Evolutionary conservation across 2,797 vertebrate genomes (phyloP).

Genomic region (Neomorphus geoffroyi): DNA sequence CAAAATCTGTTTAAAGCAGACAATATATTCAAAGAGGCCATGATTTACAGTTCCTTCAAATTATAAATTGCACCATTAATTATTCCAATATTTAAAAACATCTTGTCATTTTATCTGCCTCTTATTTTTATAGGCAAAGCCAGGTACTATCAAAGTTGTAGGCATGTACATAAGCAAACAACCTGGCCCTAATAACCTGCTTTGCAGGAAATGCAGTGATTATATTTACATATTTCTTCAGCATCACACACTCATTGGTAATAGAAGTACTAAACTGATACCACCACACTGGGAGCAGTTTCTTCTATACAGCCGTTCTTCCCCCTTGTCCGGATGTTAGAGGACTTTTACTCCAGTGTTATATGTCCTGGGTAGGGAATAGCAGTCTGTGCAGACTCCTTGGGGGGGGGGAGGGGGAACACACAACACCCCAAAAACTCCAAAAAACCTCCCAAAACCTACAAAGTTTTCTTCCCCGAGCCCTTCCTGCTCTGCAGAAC

Average conservation of each 20-base stretch:
- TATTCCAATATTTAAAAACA: background rate
- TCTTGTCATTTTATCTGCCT: background rate
- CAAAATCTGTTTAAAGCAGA: background rate
- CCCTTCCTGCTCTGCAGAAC: background rate
- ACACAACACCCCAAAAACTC: no score
- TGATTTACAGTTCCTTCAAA: background rate
- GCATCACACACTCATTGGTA: background rate
- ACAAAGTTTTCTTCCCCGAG: background rate
- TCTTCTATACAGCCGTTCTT: background rate
- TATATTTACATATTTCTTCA: background rate
- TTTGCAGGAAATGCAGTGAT: background rate
- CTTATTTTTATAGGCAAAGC: background rate
- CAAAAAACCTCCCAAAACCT: no score
- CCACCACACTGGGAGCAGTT: background rate
- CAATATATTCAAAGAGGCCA: background rate
- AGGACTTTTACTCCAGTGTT: background rate
- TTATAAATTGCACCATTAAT: background rate
- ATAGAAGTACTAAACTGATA: background rate
- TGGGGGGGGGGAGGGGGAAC: no score
- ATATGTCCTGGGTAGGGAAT: background rate
- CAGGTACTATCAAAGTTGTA: background rate
- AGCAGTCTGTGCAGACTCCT: background rate
- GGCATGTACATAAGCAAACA: background rate
- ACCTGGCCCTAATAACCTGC: background rate
- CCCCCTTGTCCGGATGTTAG: background rate